These are phyloP conservation scores for Drosophila suzukii DNA, from an alignment of 1,140 invertebrate species.

Conservation along the genomic window DNA sequence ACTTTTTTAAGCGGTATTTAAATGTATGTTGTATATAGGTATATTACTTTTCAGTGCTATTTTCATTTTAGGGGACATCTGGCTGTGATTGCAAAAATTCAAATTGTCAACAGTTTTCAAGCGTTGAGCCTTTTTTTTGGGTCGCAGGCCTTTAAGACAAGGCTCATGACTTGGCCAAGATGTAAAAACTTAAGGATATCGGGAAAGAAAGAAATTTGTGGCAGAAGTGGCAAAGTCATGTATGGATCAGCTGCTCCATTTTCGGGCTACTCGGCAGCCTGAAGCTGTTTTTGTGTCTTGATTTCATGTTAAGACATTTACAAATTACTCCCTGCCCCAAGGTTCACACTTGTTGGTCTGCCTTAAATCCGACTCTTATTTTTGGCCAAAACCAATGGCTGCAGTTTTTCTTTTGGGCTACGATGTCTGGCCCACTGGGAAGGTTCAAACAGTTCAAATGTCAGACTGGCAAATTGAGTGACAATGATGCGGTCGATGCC, in stretches of 20 bases:
- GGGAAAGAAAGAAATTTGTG: no score
- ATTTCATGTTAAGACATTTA: constrained; percentile 66
- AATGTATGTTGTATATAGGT: no score
- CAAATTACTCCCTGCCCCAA: constrained; percentile 60
- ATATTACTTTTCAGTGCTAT: neutral
- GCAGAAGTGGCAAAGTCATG: constrained; percentile 30
- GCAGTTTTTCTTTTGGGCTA: constrained; percentile 20
- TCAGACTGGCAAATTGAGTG: constrained; percentile 65
- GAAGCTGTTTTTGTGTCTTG: constrained; percentile 37
- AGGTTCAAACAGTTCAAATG: constrained; percentile 55
- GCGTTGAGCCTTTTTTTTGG: constrained; percentile 54
- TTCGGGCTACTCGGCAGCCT: constrained; percentile 20
- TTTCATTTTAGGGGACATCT: constrained; percentile 24
- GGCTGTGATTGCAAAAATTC: constrained; percentile 44
- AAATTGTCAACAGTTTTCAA: constrained; percentile 73
- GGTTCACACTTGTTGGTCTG: constrained; percentile 42
- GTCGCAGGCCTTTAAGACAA: constrained; percentile 1
- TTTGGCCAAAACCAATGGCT: constrained; percentile 35
- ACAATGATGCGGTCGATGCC: constrained; percentile 63
- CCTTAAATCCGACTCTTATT: neutral
- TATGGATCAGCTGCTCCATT: constrained; percentile 32
- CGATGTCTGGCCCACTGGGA: constrained; percentile 23
- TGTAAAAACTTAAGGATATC: neutral
- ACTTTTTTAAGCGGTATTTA: no score
- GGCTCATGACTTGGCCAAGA: constrained; percentile 6